A percentile compares a stretch with the other conserved stretches of the same genome.
phyloP scores from a whole-genome alignment of 2,797 vertebrate species.

The Anomalospiza imberbis region DNA sequence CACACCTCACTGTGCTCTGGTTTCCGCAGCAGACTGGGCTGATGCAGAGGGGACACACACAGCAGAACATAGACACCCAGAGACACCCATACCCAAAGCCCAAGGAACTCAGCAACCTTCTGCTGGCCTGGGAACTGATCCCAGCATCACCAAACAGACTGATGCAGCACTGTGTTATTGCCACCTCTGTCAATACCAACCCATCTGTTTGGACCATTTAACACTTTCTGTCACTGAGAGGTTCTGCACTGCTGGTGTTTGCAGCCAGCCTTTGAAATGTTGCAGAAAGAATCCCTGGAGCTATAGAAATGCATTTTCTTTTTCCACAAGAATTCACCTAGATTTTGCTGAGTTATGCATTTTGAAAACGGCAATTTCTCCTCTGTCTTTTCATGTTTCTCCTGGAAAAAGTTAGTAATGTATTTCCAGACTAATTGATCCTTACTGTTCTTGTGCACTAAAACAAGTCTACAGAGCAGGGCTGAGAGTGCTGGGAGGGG shows the following conservation, averaged over 20 bases:
- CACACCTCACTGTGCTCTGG: fast-evolving
- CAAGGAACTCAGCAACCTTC: neutral
- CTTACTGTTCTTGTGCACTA: neutral
- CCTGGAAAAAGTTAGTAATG: neutral
- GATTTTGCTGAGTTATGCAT: neutral
- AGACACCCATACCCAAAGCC: neutral
- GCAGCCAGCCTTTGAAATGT: neutral
- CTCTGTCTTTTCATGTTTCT: neutral
- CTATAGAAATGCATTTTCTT: slow-evolving; percentile 18
- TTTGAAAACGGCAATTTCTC: neutral
- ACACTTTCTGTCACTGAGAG: neutral
- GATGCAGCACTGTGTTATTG: neutral
- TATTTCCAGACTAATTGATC: neutral
- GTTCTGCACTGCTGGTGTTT: neutral
- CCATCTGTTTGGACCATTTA: neutral
- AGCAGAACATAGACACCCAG: neutral
- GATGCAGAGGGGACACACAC: neutral
- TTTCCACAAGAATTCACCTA: neutral
- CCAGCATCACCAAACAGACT: neutral
- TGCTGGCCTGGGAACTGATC: neutral
- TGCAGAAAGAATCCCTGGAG: neutral
- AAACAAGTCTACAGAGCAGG: neutral
- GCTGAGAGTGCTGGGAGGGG: neutral
- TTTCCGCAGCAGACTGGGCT: neutral
- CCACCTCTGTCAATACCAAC: neutral